Conservation (phyloP, 1,140 invertebrate genomes). For the Penaeus chinensis region DNA sequence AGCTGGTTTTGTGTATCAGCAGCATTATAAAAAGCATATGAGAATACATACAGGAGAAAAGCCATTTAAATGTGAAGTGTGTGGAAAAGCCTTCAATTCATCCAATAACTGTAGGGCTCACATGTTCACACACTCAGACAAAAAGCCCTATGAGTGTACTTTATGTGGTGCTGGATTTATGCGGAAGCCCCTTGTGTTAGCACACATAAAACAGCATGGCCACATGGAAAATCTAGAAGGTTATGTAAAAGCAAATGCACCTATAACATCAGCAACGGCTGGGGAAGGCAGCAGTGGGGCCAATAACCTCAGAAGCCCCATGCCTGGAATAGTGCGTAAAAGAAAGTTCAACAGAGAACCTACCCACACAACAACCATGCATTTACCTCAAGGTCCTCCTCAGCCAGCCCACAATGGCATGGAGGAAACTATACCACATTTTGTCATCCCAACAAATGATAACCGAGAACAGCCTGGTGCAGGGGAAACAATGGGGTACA, state of each 20-base stretch:
- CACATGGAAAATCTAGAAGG: slow-evolving; percentile 44
- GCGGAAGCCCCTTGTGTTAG: slow-evolving; percentile 72
- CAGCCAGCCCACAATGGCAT: slow-evolving; percentile 31
- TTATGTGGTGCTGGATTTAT: slow-evolving; percentile 85
- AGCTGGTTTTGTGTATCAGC: slow-evolving; percentile 84
- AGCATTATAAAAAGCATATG: slow-evolving; percentile 85
- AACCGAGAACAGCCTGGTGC: slow-evolving; percentile 21
- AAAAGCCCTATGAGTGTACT: slow-evolving; percentile 86
- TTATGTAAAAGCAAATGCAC: slow-evolving; percentile 47
- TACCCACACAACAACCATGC: slow-evolving; percentile 29
- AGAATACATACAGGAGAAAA: slow-evolving; percentile 73
- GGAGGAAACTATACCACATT: slow-evolving; percentile 39
- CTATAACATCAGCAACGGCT: slow-evolving; percentile 20
- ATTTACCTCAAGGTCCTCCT: slow-evolving; percentile 39
- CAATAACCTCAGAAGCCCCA: slow-evolving; percentile 22
- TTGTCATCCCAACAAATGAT: slow-evolving; percentile 33
- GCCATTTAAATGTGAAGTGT: slow-evolving; percentile 53
- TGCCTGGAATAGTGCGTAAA: neutral
- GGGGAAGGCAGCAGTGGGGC: slow-evolving; percentile 9
- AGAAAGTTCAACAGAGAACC: slow-evolving; percentile 25
- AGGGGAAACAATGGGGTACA: slow-evolving; percentile 43
- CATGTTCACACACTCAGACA: slow-evolving; percentile 84
- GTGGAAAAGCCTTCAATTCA: slow-evolving; percentile 84
- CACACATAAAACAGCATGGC: slow-evolving; percentile 47
- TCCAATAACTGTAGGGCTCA: slow-evolving; percentile 86